phyloP scores from a whole-genome alignment of 2,113 vertebrate species.

The Garra rufa region DNA sequence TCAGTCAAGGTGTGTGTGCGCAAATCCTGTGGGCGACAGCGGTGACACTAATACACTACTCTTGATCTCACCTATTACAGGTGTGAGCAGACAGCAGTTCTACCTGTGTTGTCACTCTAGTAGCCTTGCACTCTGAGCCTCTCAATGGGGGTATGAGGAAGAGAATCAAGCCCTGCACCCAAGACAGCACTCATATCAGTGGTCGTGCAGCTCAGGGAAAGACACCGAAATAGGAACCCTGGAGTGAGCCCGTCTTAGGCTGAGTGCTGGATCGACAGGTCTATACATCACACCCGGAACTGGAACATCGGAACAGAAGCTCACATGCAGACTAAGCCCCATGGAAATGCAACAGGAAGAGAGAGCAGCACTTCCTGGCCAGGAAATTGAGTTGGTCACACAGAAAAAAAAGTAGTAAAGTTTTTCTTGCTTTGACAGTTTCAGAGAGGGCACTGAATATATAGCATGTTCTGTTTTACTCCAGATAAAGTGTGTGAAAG shows the following conservation, averaged over 20 bases:
- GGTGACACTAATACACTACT: constrained; percentile 50
- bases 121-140: constrained; percentile 32
- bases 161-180: constrained; percentile 35
- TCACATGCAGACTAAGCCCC: constrained; percentile 14
- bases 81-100: constrained; percentile 55
- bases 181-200: constrained; percentile 34
- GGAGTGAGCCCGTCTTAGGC: constrained; percentile 56
- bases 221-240: constrained; percentile 52
- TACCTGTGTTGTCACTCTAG: constrained; percentile 50
- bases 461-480: background rate
- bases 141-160: constrained; percentile 24
- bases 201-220: constrained; percentile 49
- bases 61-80: constrained; percentile 50
- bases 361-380: constrained; percentile 26
- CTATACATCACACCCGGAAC: constrained; percentile 37
- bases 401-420: constrained; percentile 43
- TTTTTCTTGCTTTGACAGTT: constrained; percentile 39
- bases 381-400: constrained; percentile 32
- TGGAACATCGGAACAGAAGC: constrained; percentile 1
- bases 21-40: constrained; percentile 47
- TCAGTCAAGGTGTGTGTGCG: constrained; percentile 17
- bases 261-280: constrained; percentile 59
- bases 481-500: background rate
- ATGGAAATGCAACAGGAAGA: constrained; percentile 34
- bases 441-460: constrained; percentile 17